Base-by-base conservation (phyloP, 2,797 vertebrate species). In the Sebastes jordani region DNA sequence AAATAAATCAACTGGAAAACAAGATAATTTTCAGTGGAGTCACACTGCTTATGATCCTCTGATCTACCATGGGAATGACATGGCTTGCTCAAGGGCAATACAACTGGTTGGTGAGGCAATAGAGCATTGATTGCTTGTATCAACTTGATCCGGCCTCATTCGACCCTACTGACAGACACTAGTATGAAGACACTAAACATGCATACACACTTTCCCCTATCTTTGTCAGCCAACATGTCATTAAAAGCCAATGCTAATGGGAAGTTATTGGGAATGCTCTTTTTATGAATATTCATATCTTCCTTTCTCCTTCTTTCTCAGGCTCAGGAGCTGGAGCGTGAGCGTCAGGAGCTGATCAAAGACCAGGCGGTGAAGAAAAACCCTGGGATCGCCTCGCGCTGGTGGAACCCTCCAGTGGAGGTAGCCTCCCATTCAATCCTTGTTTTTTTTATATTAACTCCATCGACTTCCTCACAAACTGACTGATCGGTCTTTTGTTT, bases 351-450 rank as follows among this genome's bases (percentile, higher is more conserved):
- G 70, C 96, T 99, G 64, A 99, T 99, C 84, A 96, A 91, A 88
- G 98, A 96, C 80, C 98, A 99, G 94, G 99, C 98, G 0, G 97
- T 99, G 63, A 99, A 97, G 95, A 99, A 99, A 78, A 99, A 99
- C 42, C 97, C 98, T 0, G 96, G 91, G 29, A 99, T 99, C 36
- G 97, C 98, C 0, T 91, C 96, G 9, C 98, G 98, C 75, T 99
- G 98, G 98, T 99, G 98, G 98, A 99, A 99, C 60, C 99, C 98
- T 65, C 97, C 98, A 7, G 97, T 97, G 30, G 97, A 99, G 89
- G 98, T 97, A 88, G 88, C 94, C 2, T 22, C 11, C 2, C 7
- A 1, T 29, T 76, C 1, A 11, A 36, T 60, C 2, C 23, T 59
- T 70, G 4, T 29, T 29, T 72, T 61, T 56, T 56, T 3, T 22